Base-by-base conservation (phyloP, 2,797 vertebrate species). In the Gymnothorax javanicus region DNA sequence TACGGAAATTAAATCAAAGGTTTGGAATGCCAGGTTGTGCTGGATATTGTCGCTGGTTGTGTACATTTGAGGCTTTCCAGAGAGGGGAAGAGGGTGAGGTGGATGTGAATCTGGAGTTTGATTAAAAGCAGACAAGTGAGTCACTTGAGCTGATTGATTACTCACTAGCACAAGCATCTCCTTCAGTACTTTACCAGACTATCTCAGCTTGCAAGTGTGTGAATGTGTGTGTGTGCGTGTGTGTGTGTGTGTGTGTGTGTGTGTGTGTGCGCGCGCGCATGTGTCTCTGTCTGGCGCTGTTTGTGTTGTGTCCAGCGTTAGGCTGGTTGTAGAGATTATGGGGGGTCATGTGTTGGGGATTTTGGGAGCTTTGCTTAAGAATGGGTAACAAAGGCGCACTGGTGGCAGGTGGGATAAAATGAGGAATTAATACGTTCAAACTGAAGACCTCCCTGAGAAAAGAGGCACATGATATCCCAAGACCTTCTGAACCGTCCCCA, bases 261-360 rank as follows among this genome's bases (percentile, higher is more conserved):
- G 25, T n/a, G 25, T 7, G 67, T 15, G 43, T 52, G 73, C 56
- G 58, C 54, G 50, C 33, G 69, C 15, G 27, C 13, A 17, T 3
- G 69, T 73, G 69, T 73, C 11, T 43, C 11, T 75, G 33, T 33
- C 27, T 43, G 71, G n/a, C 33, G n/a, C 62, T n/a, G 43, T 67
- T 43, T 64, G 43, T 64, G 23, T 54, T 71, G 8, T 69, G 33
- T 33, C 56, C 57, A 82, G 43, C 27, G 52, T 83, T n/a, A n/a
- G 81, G 3, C 52, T 84, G 82, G 62, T 43, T 56, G 52, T 23
- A 27, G 90, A 92, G 94, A 94, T 94, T 94, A 93, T 89, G 81
- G 86, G 25, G 87, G 92, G 93, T 96, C 95, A 95, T 95, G 94
- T 92, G 95, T 92, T 93, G 89, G 86, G 95, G 95, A 96, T 96